A percentile compares a stretch with the other conserved stretches of the same genome.
phyloP scores from a whole-genome alignment of 2,113 vertebrate species.

The Saguinus imperator region DNA sequence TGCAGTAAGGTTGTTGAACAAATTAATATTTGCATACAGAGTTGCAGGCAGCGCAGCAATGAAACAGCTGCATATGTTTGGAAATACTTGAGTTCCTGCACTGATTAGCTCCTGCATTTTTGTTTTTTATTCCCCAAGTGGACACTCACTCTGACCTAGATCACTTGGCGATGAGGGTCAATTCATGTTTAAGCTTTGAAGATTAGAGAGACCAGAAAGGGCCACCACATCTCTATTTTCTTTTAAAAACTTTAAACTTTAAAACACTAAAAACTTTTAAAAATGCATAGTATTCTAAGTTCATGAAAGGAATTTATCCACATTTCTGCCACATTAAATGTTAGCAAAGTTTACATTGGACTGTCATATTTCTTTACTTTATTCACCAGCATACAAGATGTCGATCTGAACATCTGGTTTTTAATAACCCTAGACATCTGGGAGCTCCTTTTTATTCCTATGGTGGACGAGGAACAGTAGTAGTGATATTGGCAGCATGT shows the following conservation, averaged over 20 bases:
- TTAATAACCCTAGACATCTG: conserved; percentile 88
- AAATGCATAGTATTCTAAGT: conserved; percentile 74
- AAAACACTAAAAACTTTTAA: conserved; percentile 48
- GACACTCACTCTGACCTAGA: conserved; percentile 72
- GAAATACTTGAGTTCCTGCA: conserved; percentile 28
- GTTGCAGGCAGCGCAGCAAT: background rate
- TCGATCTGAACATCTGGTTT: conserved; percentile 88
- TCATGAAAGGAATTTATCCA: conserved; percentile 82
- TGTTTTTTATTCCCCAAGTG: conserved; percentile 69
- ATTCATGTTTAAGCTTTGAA: conserved; percentile 57
- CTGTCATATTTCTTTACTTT: conserved; percentile 91
- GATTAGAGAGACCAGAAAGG: conserved; percentile 57
- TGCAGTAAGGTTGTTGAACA: conserved; percentile 39
- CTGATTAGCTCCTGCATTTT: conserved; percentile 73
- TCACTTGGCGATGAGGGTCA: conserved; percentile 66
- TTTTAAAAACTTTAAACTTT: conserved; percentile 54
- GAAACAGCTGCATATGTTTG: conserved; percentile 64
- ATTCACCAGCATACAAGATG: conserved; percentile 83
- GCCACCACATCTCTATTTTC: conserved; percentile 56
- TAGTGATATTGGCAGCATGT: conserved; percentile 84
- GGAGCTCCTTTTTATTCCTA: conserved; percentile 83
- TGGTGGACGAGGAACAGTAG: conserved; percentile 80
- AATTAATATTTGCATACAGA: conserved; percentile 32
- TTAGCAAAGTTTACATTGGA: conserved; percentile 88
- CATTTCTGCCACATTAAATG: conserved; percentile 84